Evolutionary conservation across 37 sponge, comb jelly and placozoan species (phyloP).

Genomic region (Aphrocallistes beatrix): DNA sequence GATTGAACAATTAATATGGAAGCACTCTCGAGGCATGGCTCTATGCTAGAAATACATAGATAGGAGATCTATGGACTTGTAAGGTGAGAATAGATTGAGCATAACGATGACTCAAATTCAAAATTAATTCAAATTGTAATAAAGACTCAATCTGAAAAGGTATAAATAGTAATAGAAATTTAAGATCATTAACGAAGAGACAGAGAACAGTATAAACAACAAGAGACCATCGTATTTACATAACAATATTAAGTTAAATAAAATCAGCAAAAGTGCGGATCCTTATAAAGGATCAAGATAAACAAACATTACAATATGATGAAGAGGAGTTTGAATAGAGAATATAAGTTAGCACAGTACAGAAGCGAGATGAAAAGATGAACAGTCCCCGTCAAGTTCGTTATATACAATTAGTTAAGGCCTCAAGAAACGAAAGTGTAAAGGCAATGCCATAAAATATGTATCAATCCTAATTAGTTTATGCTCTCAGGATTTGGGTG

Average conservation of each 20-base stretch:
- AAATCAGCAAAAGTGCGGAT: slow-evolving; percentile 12
- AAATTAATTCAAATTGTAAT: too few relatives aligned
- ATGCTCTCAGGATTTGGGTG: neutral
- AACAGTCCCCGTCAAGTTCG: slow-evolving; percentile 3
- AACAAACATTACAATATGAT: neutral
- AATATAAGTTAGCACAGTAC: neutral
- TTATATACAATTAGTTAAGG: neutral
- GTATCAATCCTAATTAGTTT: neutral
- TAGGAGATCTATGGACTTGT: too few relatives aligned
- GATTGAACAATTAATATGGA: too few relatives aligned
- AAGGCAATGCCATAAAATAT: neutral
- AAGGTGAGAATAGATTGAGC: too few relatives aligned
- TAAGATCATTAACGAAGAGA: too few relatives aligned
- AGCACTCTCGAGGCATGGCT: too few relatives aligned
- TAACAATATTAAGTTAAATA: slow-evolving; percentile 17
- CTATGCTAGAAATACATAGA: too few relatives aligned
- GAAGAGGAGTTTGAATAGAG: neutral
- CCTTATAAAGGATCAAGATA: neutral
- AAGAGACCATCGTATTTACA: neutral
- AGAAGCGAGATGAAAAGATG: slow-evolving; percentile 15
- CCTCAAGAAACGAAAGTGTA: neutral
- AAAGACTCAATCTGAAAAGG: too few relatives aligned
- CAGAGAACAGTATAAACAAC: neutral
- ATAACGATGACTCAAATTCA: too few relatives aligned
- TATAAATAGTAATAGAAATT: too few relatives aligned